Base-by-base conservation (phyloP, 2,888 invertebrate genomes). In the Argyra leucocephala region DNA sequence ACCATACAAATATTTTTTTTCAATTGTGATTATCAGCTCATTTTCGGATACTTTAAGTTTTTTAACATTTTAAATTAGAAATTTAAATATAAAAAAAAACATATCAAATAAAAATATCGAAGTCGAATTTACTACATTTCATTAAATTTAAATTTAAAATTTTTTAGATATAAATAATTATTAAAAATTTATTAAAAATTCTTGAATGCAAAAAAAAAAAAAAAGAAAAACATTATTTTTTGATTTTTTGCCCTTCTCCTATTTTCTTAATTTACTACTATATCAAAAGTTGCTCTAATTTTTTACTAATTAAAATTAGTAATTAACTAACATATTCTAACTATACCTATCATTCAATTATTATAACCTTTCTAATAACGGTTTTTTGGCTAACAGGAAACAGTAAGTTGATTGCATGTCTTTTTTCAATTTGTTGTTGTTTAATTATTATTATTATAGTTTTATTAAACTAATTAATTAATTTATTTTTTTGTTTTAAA, bases 361-460 rank as follows among this genome's bases (percentile, higher is more conserved):
- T 48, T 48, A 48, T 48, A 48, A 48, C 48, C 12, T 48, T 48
- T 48, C n/a, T 48, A 15, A 48, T 48, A 48, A 48, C 48, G 23
- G 69, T 68, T 68, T 65, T 69, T 69, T 69, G 71, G 69, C 71
- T 72, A 72, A 68, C 70, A 69, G 71, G 68, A 72, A 71, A 69
- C 71, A 72, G 71, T 72, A 71, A 72, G 71, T 72, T 68, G 66
- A 68, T 69, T 68, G 64, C 69, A 69, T 69, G 68, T 69, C 68
- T 60, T 65, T 63, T 68, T 36, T 22, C 59, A 68, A 66, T 63
- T 67, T 65, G 62, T 63, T 57, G 61, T 26, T 60, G 5, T 48
- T 15, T 48, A 48, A 48, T 37, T 37, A 48, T 2, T 31, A 31
- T 31, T n/a, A 31, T 4, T 31, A 1, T 57, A 57, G n/a, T 57